These are phyloP conservation scores for Epirrhoe alternata DNA, from an alignment of 2,888 invertebrate genomes.

Conservation along the genomic window DNA sequence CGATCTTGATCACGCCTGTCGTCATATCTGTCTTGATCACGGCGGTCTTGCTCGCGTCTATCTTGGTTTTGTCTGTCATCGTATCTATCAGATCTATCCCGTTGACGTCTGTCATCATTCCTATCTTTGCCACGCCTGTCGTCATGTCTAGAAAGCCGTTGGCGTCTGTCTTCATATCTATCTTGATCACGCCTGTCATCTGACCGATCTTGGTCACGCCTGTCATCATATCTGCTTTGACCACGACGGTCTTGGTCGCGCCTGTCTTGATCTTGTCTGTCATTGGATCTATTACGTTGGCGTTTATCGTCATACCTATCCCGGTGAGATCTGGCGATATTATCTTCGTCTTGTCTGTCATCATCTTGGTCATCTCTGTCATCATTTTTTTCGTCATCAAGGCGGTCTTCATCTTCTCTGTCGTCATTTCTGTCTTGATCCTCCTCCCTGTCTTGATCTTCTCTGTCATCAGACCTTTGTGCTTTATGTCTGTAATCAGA, in stretches of 20 bases:
- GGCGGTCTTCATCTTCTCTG: not conserved
- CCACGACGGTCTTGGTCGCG: not conserved
- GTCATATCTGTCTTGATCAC: constrained; percentile 3
- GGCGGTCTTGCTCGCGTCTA: not conserved
- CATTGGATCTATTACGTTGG: not conserved
- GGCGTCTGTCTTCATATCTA: constrained; percentile 3
- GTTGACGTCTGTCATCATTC: constrained; percentile 2
- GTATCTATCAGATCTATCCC: constrained; percentile 3
- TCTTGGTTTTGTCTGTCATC: constrained; percentile 14
- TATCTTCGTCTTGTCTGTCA: too few relatives aligned
- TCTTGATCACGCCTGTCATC: constrained; percentile 14
- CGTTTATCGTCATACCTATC: not conserved
- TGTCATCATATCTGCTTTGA: not conserved
- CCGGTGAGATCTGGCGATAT: too few relatives aligned
- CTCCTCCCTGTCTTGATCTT: not conserved
- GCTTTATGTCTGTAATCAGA: not conserved
- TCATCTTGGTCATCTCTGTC: too few relatives aligned
- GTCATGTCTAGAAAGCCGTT: not conserved
- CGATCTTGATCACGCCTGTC: constrained; percentile 11
- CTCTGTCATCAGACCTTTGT: not conserved
- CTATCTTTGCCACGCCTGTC: constrained; percentile 8
- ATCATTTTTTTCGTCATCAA: too few relatives aligned
- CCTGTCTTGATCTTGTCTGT: constrained; percentile 8
- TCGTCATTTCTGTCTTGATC: constrained; percentile 4
- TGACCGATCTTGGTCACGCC: not conserved